These are phyloP conservation scores for Phenganax subtilis DNA, from an alignment of 92 coral and sea anemone genomes.

Conservation along the genomic window DNA sequence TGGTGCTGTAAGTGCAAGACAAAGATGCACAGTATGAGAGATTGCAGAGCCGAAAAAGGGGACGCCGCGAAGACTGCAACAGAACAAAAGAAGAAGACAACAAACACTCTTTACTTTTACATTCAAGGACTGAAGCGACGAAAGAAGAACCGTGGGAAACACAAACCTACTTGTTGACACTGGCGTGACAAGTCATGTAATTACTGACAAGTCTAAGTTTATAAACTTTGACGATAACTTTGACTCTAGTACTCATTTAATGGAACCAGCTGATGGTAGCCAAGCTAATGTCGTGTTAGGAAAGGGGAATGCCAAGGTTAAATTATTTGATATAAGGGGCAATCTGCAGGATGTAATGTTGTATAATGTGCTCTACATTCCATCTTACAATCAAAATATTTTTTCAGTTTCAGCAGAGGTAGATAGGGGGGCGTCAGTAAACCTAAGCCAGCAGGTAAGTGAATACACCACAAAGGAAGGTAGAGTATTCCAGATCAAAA, in stretches of 20 bases:
- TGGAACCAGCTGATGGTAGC: slow-evolving; percentile 46
- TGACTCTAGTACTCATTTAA: slow-evolving; percentile 31
- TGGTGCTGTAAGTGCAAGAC: too few relatives aligned
- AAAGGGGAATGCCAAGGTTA: slow-evolving; percentile 31
- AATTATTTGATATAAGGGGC: slow-evolving; percentile 18
- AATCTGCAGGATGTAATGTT: slow-evolving; percentile 27
- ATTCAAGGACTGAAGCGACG: not conserved
- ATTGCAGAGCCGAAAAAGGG: too few relatives aligned
- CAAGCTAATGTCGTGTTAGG: slow-evolving; percentile 35
- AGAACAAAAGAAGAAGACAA: too few relatives aligned
- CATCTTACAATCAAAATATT: slow-evolving; percentile 18
- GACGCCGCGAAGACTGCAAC: too few relatives aligned
- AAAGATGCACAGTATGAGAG: too few relatives aligned
- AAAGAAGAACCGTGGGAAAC: not conserved
- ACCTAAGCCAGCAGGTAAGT: too few relatives aligned
- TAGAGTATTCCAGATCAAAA: too few relatives aligned
- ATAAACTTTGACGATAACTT: slow-evolving; percentile 35
- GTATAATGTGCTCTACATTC: slow-evolving; percentile 42
- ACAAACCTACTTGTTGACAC: too few relatives aligned
- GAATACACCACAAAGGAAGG: too few relatives aligned
- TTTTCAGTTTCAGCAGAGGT: too few relatives aligned
- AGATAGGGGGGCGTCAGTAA: too few relatives aligned
- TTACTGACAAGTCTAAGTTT: slow-evolving; percentile 30
- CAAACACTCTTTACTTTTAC: not conserved
- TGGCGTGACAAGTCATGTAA: slow-evolving; percentile 40